Conservation (phyloP, 2,797 vertebrate genomes). For the Pseudopleuronectes americanus region DNA sequence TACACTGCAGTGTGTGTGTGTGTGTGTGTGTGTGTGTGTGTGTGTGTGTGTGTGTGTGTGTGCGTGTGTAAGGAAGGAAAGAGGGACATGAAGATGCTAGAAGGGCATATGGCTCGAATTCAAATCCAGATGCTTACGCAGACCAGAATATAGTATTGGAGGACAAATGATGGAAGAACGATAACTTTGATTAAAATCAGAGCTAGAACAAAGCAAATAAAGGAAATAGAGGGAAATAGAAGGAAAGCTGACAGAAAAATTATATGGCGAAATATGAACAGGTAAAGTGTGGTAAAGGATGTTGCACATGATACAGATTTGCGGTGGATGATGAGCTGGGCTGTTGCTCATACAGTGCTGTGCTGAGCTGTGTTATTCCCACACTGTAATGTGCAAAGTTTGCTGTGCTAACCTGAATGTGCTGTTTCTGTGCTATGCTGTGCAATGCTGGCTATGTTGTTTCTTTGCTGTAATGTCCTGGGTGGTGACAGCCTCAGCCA, state of each 20-base stretch:
- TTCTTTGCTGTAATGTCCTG: conserved; percentile 72
- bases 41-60: no score
- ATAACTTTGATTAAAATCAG: conserved; percentile 20
- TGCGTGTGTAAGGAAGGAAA: conserved; percentile 3
- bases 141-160: conserved; percentile 32
- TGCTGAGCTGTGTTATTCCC: conserved; percentile 44
- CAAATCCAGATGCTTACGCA: conserved; percentile 67
- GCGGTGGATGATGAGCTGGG: conserved; percentile 30
- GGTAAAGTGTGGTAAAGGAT: conserved; percentile 8
- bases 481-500: conserved; percentile 78
- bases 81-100: conserved; percentile 51
- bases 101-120: conserved; percentile 64
- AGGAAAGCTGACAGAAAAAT: neutral
- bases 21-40: conserved; percentile 6
- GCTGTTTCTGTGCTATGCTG: conserved; percentile 43
- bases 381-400: conserved; percentile 41
- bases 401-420: conserved; percentile 51
- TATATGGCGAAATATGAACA: conserved; percentile 11
- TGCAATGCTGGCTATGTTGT: conserved; percentile 64
- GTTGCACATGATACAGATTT: conserved; percentile 16
- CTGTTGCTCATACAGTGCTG: conserved; percentile 15
- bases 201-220: conserved; percentile 4
- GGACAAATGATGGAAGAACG: conserved; percentile 17
- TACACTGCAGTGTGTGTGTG: conserved; percentile 14
- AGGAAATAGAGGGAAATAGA: neutral